Base-by-base conservation (phyloP, 2,113 vertebrate genomes). In the Xenus cinereus region DNA sequence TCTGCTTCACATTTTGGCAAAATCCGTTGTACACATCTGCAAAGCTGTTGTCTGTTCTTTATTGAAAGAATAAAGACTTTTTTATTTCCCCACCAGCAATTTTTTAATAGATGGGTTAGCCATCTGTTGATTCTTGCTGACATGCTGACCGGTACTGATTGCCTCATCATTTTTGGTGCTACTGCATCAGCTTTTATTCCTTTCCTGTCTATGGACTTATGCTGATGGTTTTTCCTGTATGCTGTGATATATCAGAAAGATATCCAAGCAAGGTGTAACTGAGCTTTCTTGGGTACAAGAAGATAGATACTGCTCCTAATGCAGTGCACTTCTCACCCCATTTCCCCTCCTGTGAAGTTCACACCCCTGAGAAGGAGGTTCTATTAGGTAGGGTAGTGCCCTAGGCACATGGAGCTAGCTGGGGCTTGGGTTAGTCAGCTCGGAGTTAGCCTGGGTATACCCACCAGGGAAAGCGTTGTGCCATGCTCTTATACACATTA, bases 261-360 rank as follows among this genome's bases (percentile, higher is more conserved):
- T 18, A 37, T 11, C 19, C 16, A 21, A 32, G 32, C 53, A 54
- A 83, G 26, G 32, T 46, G 16, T 20, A 24, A 21, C 46, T 54
- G 56, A 67, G 41, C 41, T 63, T 27, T 32, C 21, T 32, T 37
- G 17, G 22, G 27, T 41, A 24, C 23, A 28, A 74, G 13, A 30
- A 48, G 66, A n/a, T 12, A 35, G 54, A 24, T 16, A 50, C 4
- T 23, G 24, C 30, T 32, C 21, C 28, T 28, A 14, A 21, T 4
- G 9, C 21, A 19, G 15, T 7, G 13, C 17, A 84, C 33, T 69
- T 14, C 28, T 87, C 1, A 0, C 12, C 12, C 28, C 1, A 0
- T n/a, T 92, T 88, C 79, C 12, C 26, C 12, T 69, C 15, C n/a
- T 72, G 17, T 43, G n/a, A 73, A 39, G 57, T 3, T 46, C 33